Base-by-base conservation (phyloP, 2,113 vertebrate genomes). In the Alces alces region DNA sequence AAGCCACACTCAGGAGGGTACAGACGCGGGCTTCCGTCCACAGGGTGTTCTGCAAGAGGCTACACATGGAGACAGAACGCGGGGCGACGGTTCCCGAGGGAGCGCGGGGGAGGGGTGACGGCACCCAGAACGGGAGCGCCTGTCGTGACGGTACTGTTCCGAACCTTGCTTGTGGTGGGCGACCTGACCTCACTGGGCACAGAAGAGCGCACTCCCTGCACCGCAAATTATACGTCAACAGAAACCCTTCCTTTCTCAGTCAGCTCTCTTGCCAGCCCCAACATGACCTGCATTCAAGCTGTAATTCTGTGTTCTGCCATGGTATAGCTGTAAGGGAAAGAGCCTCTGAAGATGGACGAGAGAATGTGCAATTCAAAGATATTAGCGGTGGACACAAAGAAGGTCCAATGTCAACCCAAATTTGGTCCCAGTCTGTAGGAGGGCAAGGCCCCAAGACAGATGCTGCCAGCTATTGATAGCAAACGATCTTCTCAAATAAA, bases 21-120 rank as follows among this genome's bases (percentile, higher is more conserved):
- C 11, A 28, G 2, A 7, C 4, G 0, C 5, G 2, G 3, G 25
- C 19, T 25, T 33, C 43, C 8, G 25, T 47, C 21, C 17, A 16
- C 14, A n/a, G 0, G 25, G 43, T 55, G 5, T 1, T 39, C 39
- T 21, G 60, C 45, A 17, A 6, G 1, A 9, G 76, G 36, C 61
- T 25, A 2, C 9, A 61, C 5, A 3, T 3, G 10, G 30, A 27
- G 23, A 78, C 6, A 54, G 54, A 47, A 47, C 12, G 1, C 0
- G 7, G 43, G 7, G 28, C 2, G 3, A 11, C 1, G 25, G 80
- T 2, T 4, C 10, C 47, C 39, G 1, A 27, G 27, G 25, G 7
- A 5, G 50, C 0, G 2, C 0, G 4, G 15, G 45, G 14, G 12
- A 9, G 6, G 13, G 25, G 25, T 11, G 50, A 11, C 2, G 10